Evolutionary conservation across 2,888 invertebrate genomes (phyloP), one percentile per base, ranked within the genome.

Genomic region (Dorcus hopei): DNA sequence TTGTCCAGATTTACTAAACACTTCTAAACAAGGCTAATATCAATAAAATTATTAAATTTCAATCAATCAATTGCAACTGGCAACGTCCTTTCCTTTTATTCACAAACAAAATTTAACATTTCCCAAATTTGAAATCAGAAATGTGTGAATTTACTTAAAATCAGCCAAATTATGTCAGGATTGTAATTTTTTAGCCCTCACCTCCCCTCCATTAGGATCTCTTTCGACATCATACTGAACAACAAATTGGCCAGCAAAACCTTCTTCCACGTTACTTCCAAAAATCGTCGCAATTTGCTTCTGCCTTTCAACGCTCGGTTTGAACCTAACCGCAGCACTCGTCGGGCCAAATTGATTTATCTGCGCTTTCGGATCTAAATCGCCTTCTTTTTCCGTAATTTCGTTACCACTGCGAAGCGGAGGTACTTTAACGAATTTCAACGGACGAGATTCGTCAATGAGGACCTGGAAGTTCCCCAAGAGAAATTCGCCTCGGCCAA

Each of bases 171-270:
- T 52, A 0, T 77, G 79, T 69, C 83, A 82, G 0, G 86, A 85
- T 68, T 86, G 26, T 33, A 33, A 33, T 33, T 33, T 33, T 33
- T 33, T 33, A 0, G 6, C 5, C 5, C 26, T 33, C 59, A 86
- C 80, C 76, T 87, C 84, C 16, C 87, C 87, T 42, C 83, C 82
- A 56, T 80, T 77, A 1, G 81, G 77, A 70, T 82, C 79, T 3
- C 86, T 79, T 41, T 84, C 82, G 0, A 89, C 87, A 64, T 89
- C 88, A 72, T 89, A 89, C 67, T 87, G 84, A 14, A 89, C 84
- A 6, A 87, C 82, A 65, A 89, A 86, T 70, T 88, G 86, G 1
- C 87, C 88, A 26, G 82, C 78, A 2, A 85, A 74, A 1, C 86
- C 87, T 56, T 81, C 70, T 48, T 77, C 68, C 47, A 72, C 71